phyloP scores from a whole-genome alignment of 2,888 invertebrate genomes.

The Seira sanloemensis region DNA sequence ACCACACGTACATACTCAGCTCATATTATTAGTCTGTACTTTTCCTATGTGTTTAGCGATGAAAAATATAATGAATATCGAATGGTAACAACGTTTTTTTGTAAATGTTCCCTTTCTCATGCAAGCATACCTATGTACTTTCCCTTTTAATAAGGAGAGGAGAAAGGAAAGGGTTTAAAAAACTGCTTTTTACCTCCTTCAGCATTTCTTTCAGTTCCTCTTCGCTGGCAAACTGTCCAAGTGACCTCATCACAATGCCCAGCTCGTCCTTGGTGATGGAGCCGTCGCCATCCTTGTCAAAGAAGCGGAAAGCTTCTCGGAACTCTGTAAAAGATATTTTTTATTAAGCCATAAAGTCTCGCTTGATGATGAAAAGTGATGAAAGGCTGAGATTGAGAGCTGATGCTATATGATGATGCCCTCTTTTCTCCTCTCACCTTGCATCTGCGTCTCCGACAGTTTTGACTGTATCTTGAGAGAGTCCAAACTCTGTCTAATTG shows the following conservation, averaged over 20 bases:
- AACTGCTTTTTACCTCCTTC: slow-evolving; percentile 62
- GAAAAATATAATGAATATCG: slow-evolving; percentile 22
- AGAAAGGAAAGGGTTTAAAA: neutral
- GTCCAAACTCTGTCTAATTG: slow-evolving; percentile 64
- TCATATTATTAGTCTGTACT: no score
- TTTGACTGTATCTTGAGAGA: slow-evolving; percentile 70
- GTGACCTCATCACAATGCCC: slow-evolving; percentile 75
- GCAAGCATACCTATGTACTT: neutral
- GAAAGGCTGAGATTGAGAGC: no score
- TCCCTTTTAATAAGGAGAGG: neutral
- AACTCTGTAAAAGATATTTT: slow-evolving; percentile 64
- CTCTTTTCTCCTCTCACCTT: slow-evolving; percentile 69
- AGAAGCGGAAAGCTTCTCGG: slow-evolving; percentile 74
- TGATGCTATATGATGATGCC: no score
- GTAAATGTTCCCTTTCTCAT: neutral
- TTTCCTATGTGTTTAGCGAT: no score
- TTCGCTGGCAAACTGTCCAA: slow-evolving; percentile 75
- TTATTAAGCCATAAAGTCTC: neutral
- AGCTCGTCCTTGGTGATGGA: slow-evolving; percentile 75
- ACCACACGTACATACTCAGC: neutral
- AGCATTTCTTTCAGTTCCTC: slow-evolving; percentile 75
- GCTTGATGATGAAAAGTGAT: neutral
- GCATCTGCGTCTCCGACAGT: slow-evolving; percentile 72
- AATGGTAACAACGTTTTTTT: neutral
- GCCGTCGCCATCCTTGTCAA: slow-evolving; percentile 75